phyloP scores from a whole-genome alignment of 2,113 vertebrate genomes.

The Notothenia rossii region DNA sequence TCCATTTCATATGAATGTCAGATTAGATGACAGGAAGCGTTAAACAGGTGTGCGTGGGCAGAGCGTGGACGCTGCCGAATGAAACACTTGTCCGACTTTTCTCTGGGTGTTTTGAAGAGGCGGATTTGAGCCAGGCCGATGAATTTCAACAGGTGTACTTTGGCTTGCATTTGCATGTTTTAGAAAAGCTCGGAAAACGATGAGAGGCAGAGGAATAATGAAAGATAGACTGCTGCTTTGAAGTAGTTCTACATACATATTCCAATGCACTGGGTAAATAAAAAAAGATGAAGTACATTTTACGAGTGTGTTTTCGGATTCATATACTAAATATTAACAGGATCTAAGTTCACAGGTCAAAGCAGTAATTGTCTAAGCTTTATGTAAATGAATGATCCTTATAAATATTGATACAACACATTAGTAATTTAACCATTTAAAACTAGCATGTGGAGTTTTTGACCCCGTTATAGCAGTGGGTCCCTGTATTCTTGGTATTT shows the following conservation, averaged over 20 bases:
- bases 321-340: background rate
- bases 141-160: conserved; percentile 46
- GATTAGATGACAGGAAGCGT: conserved; percentile 24
- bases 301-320: too few relatives aligned
- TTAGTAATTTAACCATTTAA: background rate
- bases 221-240: background rate
- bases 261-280: conserved; percentile 1
- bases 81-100: conserved; percentile 13
- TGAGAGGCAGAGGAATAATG: background rate
- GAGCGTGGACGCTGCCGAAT: conserved; percentile 22
- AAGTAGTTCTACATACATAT: background rate
- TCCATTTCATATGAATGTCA: conserved; percentile 44
- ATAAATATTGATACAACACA: background rate
- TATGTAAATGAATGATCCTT: background rate
- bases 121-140: conserved; percentile 16
- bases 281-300: too few relatives aligned
- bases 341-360: background rate
- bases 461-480: background rate
- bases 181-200: conserved; percentile 30
- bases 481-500: background rate
- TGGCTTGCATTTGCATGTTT: conserved; percentile 41
- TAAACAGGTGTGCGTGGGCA: conserved; percentile 61
- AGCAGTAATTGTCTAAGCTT: background rate
- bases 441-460: background rate
- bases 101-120: conserved; percentile 34